Conservation (phyloP, 2,797 vertebrate species). For the Molossus molossus region DNA sequence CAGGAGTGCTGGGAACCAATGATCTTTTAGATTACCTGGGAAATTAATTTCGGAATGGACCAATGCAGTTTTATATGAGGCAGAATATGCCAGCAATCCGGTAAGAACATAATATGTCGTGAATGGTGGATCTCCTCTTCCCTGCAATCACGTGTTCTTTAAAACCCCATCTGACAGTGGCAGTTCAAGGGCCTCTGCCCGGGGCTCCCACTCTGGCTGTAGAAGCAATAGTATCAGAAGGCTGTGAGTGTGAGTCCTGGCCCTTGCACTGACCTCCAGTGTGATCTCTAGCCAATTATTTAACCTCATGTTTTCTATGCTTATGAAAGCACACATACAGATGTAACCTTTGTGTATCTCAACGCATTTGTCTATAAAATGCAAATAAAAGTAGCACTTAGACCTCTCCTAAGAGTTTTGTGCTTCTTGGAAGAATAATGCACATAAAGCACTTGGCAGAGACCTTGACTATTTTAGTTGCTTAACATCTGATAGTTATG, state of each 20-base stretch:
- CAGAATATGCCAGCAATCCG: background rate
- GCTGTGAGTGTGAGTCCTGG: background rate
- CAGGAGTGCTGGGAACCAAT: background rate
- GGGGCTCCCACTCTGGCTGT: background rate
- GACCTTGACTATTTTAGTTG: background rate
- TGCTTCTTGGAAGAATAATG: background rate
- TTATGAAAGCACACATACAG: background rate
- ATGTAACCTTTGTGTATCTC: background rate
- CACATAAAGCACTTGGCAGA: background rate
- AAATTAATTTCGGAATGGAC: constrained; percentile 44
- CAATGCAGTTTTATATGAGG: background rate
- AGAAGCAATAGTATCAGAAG: background rate
- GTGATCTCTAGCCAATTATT: background rate
- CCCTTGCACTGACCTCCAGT: background rate
- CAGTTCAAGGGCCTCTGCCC: background rate
- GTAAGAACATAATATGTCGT: background rate
- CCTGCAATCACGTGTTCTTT: background rate
- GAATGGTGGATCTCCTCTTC: background rate
- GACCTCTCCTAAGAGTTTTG: background rate
- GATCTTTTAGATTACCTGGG: background rate
- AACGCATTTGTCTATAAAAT: background rate
- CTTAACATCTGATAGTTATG: background rate
- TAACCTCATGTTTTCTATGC: background rate
- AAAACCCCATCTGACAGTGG: background rate
- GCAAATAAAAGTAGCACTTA: background rate